Evolutionary conservation across 2,113 vertebrate genomes (phyloP).

Genomic region (Oriolus oriolus): DNA sequence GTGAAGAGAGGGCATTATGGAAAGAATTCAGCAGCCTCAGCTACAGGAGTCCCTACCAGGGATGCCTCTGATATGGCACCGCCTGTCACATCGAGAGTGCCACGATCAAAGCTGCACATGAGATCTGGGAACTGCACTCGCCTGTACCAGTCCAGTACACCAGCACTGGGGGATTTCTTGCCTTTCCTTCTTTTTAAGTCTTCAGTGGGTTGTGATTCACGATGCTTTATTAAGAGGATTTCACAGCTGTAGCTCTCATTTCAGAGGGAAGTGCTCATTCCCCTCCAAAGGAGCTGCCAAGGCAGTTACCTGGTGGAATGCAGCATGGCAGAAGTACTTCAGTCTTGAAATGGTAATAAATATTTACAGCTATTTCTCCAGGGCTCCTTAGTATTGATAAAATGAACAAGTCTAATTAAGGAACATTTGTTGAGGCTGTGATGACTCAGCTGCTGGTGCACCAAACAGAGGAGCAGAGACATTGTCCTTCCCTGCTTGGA

Average conservation of each 20-base stretch:
- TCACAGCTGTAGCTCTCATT: not conserved
- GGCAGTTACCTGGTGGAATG: not conserved
- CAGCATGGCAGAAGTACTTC: not conserved
- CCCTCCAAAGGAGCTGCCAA: not conserved
- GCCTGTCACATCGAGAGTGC: not conserved
- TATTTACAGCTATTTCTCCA: slow-evolving; percentile 18
- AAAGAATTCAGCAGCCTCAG: not conserved
- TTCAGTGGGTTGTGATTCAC: not conserved
- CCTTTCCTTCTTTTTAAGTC: not conserved
- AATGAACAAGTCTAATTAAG: not conserved
- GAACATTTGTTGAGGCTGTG: not conserved
- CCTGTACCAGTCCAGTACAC: not conserved
- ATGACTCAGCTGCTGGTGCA: not conserved
- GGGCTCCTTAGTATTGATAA: slow-evolving; percentile 19
- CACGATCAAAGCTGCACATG: not conserved
- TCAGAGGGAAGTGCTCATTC: not conserved
- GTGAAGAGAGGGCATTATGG: not conserved
- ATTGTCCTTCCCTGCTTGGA: not conserved
- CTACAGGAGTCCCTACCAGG: not conserved
- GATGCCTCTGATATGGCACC: fast-evolving
- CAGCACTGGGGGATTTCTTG: not conserved
- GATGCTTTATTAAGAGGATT: not conserved
- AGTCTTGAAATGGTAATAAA: not conserved
- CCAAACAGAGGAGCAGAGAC: not conserved
- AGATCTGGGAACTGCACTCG: not conserved